A percentile compares a stretch with the other conserved stretches of the same genome.
phyloP scores from a whole-genome alignment of 2,113 vertebrate genomes.

The Microcebus ravelobensis region DNA sequence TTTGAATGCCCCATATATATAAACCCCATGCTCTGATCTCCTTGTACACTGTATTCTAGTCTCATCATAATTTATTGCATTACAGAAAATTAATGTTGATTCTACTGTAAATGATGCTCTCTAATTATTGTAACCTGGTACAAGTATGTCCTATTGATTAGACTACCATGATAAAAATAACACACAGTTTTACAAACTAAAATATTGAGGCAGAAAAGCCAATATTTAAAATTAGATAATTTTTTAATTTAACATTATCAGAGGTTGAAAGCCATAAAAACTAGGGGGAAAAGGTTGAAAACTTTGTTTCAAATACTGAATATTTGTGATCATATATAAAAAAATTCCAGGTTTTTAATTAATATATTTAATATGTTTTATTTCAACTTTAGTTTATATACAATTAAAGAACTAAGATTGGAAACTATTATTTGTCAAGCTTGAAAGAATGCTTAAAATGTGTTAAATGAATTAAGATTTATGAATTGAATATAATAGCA shows the following conservation, averaged over 20 bases:
- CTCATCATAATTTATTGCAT: not conserved
- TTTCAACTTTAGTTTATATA: conserved; percentile 12
- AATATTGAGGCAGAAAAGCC: conserved; percentile 24
- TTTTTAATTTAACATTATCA: conserved; percentile 1
- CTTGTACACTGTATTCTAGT: not conserved
- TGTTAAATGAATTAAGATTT: not conserved
- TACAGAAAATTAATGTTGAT: conserved; percentile 30
- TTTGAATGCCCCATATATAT: not conserved
- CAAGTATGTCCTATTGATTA: conserved; percentile 43
- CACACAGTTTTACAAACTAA: conserved; percentile 10
- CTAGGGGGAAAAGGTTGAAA: rapidly evolving
- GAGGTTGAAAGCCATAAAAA: not conserved
- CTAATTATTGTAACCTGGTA: conserved; percentile 41
- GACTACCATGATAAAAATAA: conserved; percentile 33
- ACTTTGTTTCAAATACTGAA: not conserved
- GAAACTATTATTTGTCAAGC: not conserved
- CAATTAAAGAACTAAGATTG: conserved; percentile 24
- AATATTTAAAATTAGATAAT: not conserved
- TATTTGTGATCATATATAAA: not conserved
- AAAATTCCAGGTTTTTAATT: not conserved
- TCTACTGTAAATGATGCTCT: conserved; percentile 14
- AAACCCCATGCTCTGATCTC: not conserved
- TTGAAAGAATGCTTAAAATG: not conserved
- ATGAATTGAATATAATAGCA: not conserved
- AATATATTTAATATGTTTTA: not conserved